These are phyloP conservation scores for Temnothorax nylanderi DNA, from an alignment of 1,140 invertebrate genomes.

Conservation along the genomic window DNA sequence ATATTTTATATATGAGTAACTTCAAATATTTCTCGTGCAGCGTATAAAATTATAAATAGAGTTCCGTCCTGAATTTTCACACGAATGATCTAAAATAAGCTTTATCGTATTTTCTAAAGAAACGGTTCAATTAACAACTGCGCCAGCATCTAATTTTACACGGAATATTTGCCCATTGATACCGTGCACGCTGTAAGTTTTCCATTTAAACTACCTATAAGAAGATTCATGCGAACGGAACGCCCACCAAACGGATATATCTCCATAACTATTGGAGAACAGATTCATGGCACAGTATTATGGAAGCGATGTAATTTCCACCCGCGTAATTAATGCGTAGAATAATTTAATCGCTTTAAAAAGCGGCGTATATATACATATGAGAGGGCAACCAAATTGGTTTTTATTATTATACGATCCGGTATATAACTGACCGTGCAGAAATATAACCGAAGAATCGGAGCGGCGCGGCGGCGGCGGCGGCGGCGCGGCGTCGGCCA, in stretches of 20 bases:
- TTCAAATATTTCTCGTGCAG: not conserved
- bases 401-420: constrained; percentile 53
- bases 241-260: constrained; percentile 29
- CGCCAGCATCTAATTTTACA: constrained; percentile 26
- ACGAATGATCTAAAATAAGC: not conserved
- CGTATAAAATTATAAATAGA: not conserved
- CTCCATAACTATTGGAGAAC: constrained; percentile 49
- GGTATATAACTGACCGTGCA: constrained; percentile 6
- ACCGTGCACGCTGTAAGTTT: not conserved
- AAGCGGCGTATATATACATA: constrained; percentile 5
- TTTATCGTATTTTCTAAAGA: not conserved
- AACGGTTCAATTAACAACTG: constrained; percentile 19
- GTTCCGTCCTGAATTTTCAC: not conserved
- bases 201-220: constrained; percentile 31
- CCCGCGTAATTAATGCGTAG: constrained; percentile 48
- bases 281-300: constrained; percentile 33
- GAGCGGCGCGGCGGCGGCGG: not conserved
- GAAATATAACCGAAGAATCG: constrained; percentile 47
- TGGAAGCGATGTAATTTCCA: constrained; percentile 39
- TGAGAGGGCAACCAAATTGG: constrained; percentile 20
- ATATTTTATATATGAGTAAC: not conserved
- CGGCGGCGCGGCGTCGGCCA: not conserved
- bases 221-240: constrained; percentile 50
- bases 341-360: constrained; percentile 57
- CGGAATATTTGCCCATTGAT: not conserved